A percentile compares a stretch with the other conserved stretches of the same genome.
These are phyloP conservation scores for Aix galericulata DNA, from an alignment of 2,113 vertebrate genomes.

Conservation along the genomic window DNA sequence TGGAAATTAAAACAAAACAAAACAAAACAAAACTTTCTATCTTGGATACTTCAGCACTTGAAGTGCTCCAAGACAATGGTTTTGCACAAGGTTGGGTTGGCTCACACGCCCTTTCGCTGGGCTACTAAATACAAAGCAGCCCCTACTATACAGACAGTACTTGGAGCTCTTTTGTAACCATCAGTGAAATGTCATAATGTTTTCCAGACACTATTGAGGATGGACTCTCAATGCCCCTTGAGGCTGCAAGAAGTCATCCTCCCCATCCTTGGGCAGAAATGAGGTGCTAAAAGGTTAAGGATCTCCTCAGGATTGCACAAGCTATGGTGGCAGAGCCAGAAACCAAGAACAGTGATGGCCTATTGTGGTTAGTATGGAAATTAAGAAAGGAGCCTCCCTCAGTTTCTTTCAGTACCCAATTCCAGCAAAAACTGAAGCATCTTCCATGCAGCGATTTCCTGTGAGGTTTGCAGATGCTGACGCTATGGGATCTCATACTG, in stretches of 20 bases:
- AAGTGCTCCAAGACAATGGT: too few relatives aligned
- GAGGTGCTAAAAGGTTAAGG: neutral
- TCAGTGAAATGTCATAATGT: neutral
- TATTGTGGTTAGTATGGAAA: neutral
- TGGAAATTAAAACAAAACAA: too few relatives aligned
- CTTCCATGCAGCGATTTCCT: neutral
- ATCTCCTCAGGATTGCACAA: neutral
- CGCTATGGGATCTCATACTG: too few relatives aligned
- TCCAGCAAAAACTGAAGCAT: neutral
- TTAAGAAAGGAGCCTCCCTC: too few relatives aligned
- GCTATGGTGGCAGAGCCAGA: neutral
- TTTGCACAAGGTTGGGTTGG: neutral
- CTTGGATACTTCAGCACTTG: too few relatives aligned
- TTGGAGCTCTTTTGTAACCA: neutral
- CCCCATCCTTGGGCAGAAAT: neutral
- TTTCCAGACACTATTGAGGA: neutral
- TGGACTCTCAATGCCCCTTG: neutral
- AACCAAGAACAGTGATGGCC: neutral
- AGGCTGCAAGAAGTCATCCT: neutral
- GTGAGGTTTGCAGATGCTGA: neutral
- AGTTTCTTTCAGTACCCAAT: neutral
- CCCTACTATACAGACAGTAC: accelerated
- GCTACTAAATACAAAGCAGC: neutral
- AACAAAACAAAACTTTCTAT: too few relatives aligned
- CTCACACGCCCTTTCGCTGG: neutral